A percentile compares a stretch with the other conserved stretches of the same genome.
These are phyloP conservation scores for Pollenia labialis DNA, from an alignment of 2,888 invertebrate species.

Conservation along the genomic window DNA sequence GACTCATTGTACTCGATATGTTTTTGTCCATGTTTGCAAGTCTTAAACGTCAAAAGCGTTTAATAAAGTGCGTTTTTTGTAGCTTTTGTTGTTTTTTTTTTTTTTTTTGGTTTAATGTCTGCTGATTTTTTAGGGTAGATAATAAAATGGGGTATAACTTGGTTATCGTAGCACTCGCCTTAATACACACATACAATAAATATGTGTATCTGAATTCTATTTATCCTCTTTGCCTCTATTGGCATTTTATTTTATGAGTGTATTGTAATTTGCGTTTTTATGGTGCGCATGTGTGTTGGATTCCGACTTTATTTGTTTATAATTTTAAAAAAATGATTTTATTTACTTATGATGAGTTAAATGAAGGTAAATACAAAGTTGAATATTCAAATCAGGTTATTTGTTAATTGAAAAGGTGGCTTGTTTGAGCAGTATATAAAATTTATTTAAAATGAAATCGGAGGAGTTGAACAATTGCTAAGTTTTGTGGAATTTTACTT, in stretches of 20 bases:
- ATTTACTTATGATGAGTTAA: constrained; percentile 44
- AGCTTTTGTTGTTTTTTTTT: constrained; percentile 27
- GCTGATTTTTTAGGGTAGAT: constrained; percentile 70
- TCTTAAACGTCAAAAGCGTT: constrained; percentile 56
- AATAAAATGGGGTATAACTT: constrained; percentile 53
- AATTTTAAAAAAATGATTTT: constrained; percentile 22
- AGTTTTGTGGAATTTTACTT: too few relatives aligned
- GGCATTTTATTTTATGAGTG: constrained; percentile 28
- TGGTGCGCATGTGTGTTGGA: constrained; percentile 62
- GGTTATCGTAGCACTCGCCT: not conserved
- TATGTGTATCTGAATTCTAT: not conserved
- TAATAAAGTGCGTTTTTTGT: constrained; percentile 66
- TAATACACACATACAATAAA: not conserved
- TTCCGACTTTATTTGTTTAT: constrained; percentile 49
- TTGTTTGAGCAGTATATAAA: not conserved
- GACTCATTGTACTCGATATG: constrained; percentile 21
- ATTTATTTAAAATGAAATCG: not conserved
- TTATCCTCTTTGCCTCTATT: constrained; percentile 49
- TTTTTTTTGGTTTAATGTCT: constrained; percentile 46
- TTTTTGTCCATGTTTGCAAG: constrained; percentile 56
- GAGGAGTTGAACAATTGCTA: too few relatives aligned
- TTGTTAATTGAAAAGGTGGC: not conserved
- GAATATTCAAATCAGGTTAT: constrained; percentile 67
- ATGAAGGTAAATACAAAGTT: constrained; percentile 13
- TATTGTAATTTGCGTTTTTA: constrained; percentile 49